These are phyloP conservation scores for Rotaria magnacalcarata DNA, from an alignment of 2,888 invertebrate species.

Conservation along the genomic window DNA sequence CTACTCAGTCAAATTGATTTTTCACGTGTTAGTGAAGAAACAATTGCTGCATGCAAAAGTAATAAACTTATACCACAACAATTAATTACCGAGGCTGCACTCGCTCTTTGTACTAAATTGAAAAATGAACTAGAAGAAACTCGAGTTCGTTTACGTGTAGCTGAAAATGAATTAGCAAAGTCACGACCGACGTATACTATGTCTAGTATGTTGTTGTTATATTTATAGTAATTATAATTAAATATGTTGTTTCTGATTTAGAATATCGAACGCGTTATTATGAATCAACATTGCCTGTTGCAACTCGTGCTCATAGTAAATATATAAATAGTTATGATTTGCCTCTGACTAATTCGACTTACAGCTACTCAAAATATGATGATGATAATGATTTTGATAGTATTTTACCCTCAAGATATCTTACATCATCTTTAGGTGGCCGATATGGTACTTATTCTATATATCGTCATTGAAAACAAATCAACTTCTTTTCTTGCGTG, in stretches of 20 bases:
- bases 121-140: slow-evolving; percentile 51
- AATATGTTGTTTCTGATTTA: neutral
- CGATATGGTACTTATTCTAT: neutral
- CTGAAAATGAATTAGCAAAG: slow-evolving; percentile 21
- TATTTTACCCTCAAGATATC: neutral
- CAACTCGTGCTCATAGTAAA: neutral
- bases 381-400: neutral
- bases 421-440: neutral
- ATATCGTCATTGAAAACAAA: neutral
- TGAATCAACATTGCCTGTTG: neutral
- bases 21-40: slow-evolving; percentile 52
- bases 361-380: neutral
- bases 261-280: neutral
- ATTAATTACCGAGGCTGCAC: slow-evolving; percentile 53
- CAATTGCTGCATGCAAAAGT: slow-evolving; percentile 52
- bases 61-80: slow-evolving; percentile 52
- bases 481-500: neutral
- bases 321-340: neutral
- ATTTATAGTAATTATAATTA: neutral
- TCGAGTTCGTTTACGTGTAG: neutral
- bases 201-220: neutral
- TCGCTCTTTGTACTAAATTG: slow-evolving; percentile 52
- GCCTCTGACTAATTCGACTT: neutral
- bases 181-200: neutral
- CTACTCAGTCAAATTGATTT: slow-evolving; percentile 53